Base-by-base conservation (phyloP, 23 tunicate species). In the Aplidium turbinatum region DNA sequence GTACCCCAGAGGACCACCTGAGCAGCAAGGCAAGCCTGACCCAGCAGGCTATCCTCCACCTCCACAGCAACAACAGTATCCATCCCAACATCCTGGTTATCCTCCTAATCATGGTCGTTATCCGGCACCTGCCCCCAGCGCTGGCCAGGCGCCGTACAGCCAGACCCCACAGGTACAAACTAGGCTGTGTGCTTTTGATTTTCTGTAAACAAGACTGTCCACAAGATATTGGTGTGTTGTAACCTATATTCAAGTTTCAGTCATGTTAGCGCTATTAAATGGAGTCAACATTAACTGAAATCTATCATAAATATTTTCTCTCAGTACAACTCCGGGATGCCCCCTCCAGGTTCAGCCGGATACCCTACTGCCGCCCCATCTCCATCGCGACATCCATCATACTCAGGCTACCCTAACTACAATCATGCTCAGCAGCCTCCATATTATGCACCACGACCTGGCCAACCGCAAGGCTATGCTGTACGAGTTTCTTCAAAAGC, bases 291-390 rank as follows among this genome's bases (percentile, higher is more conserved):
- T 9, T 42, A 42, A 42, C 50, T 42, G 16, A 42, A 16, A 9
- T 42, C 50, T 42, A 42, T 42, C 11, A 42, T 42, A 9, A 42
- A 42, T 42, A 11, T 42, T n/a, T 42, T 42, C 50, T 42, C 16
- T 42, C 50, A 42, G 50, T 16, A 42, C 11, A 9, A 42, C 16
- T 42, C 50, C 16, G 50, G 50, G 34, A 78, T 78, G 84, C 75
- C 64, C 1, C 75, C 84, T 52, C 68, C 80, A 5, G 68, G 64
- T 11, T 27, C 65, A 28, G 32, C 75, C 18, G 87, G 87, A 3
- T 81, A 71, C 50, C 79, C 75, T 36, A 57, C 77, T 25, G 29
- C 65, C 51, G 28, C 13, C 21, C 13, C 73, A 18, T 29, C 52
- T 33, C 73, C 58, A 47, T 4, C 58, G 25, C 58, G 58, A 5